Evolutionary conservation across 1,140 invertebrate genomes (phyloP).

Genomic region (Asobara japonica): DNA sequence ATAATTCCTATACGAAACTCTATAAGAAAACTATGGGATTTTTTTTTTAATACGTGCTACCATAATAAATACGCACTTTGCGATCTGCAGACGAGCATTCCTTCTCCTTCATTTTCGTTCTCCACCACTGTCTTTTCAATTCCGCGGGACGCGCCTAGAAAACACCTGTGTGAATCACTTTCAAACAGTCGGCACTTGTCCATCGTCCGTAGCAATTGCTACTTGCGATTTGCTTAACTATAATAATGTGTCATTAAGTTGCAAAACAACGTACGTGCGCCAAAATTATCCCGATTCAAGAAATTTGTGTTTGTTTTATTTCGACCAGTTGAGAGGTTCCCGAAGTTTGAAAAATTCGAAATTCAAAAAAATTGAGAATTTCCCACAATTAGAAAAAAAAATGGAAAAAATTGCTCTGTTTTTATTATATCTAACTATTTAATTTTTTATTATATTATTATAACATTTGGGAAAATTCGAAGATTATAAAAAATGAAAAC

Average conservation of each 20-base stretch:
- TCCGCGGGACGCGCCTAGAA: slow-evolving; percentile 21
- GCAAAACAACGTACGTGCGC: neutral
- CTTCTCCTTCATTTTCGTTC: slow-evolving; percentile 25
- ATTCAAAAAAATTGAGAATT: too few relatives aligned
- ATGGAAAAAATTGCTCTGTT: too few relatives aligned
- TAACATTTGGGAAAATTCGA: too few relatives aligned
- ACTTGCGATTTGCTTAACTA: neutral
- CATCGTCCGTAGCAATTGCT: neutral
- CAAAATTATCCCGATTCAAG: too few relatives aligned
- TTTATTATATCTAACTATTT: too few relatives aligned
- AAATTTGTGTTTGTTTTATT: neutral
- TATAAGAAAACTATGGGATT: too few relatives aligned
- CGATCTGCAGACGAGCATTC: slow-evolving; percentile 47
- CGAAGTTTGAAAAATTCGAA: too few relatives aligned
- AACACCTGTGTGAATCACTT: slow-evolving; percentile 7
- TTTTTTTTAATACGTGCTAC: too few relatives aligned
- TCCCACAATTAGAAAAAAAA: too few relatives aligned
- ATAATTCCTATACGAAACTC: too few relatives aligned
- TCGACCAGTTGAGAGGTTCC: neutral
- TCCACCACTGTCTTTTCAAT: neutral
- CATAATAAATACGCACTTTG: slow-evolving; percentile 56
- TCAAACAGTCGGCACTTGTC: neutral
- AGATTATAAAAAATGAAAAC: too few relatives aligned
- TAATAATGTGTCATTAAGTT: neutral
- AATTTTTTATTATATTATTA: too few relatives aligned